phyloP scores from a whole-genome alignment of 2,113 vertebrate species.

The Bos javanicus region DNA sequence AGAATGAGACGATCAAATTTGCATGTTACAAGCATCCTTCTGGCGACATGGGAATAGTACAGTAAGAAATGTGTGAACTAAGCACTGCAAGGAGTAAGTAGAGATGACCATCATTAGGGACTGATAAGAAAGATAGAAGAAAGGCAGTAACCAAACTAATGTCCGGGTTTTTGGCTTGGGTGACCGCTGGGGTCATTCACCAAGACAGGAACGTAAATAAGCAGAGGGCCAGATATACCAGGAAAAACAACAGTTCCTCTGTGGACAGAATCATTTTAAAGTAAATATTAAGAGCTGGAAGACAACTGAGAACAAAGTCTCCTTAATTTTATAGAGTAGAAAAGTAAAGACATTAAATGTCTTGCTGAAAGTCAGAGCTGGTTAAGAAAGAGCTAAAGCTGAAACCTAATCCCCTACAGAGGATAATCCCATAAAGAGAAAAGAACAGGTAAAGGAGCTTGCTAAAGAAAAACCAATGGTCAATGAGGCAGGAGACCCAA shows the following conservation, averaged over 20 bases:
- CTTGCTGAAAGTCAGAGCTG: not conserved
- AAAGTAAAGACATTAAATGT: not conserved
- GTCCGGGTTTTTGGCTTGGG: not conserved
- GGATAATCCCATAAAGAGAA: not conserved
- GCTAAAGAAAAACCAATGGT: not conserved
- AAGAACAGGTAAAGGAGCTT: not conserved
- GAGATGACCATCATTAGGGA: not conserved
- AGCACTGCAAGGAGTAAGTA: not conserved
- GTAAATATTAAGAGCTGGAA: not conserved
- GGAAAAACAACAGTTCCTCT: not conserved
- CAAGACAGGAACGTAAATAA: not conserved
- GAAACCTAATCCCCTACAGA: not conserved
- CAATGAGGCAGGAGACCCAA: not conserved
- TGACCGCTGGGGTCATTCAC: not conserved
- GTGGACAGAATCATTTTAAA: not conserved
- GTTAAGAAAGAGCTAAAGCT: not conserved
- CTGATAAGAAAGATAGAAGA: not conserved
- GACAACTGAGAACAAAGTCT: slow-evolving; percentile 10
- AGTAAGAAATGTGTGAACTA: not conserved
- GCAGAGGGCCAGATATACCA: not conserved
- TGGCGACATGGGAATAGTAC: not conserved
- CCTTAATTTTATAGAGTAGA: slow-evolving; percentile 15
- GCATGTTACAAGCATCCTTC: not conserved
- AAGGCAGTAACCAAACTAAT: not conserved
- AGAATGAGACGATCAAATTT: not conserved